phyloP scores from a whole-genome alignment of 2,888 invertebrate species.

The Dorcus hopei region DNA sequence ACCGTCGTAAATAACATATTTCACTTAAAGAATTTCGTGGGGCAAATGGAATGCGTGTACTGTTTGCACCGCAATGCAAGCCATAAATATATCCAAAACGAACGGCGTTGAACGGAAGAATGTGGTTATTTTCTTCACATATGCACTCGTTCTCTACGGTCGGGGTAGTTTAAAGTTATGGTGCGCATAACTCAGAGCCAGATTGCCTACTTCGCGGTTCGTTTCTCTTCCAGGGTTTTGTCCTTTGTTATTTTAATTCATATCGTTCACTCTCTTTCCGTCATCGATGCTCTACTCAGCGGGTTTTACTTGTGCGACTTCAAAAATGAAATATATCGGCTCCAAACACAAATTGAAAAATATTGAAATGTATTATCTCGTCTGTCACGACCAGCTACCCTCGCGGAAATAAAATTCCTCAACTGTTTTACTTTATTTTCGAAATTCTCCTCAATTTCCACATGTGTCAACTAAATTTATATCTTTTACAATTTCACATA shows the following conservation, averaged over 20 bases:
- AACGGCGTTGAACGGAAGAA: slow-evolving; percentile 36
- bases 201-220: slow-evolving; percentile 42
- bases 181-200: slow-evolving; percentile 33
- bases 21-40: slow-evolving; percentile 27
- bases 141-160: slow-evolving; percentile 28
- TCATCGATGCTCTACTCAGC: slow-evolving; percentile 11
- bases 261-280: slow-evolving; percentile 22
- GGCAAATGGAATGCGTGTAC: slow-evolving; percentile 33
- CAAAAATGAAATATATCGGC: slow-evolving; percentile 20
- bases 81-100: slow-evolving; percentile 40
- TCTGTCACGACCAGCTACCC: slow-evolving; percentile 4
- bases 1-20: slow-evolving; percentile 41
- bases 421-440: slow-evolving; percentile 1
- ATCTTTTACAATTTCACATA: background rate
- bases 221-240: slow-evolving; percentile 32
- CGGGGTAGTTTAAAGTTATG: slow-evolving; percentile 31
- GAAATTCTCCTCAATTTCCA: background rate
- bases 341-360: slow-evolving; percentile 20
- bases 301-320: slow-evolving; percentile 16
- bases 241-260: slow-evolving; percentile 35
- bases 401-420: background rate
- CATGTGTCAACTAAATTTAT: background rate
- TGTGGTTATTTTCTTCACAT: slow-evolving; percentile 39
- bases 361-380: slow-evolving; percentile 18
- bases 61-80: slow-evolving; percentile 33